These are phyloP conservation scores for Myotis davidii DNA, from an alignment of 2,113 vertebrate species.

Conservation along the genomic window DNA sequence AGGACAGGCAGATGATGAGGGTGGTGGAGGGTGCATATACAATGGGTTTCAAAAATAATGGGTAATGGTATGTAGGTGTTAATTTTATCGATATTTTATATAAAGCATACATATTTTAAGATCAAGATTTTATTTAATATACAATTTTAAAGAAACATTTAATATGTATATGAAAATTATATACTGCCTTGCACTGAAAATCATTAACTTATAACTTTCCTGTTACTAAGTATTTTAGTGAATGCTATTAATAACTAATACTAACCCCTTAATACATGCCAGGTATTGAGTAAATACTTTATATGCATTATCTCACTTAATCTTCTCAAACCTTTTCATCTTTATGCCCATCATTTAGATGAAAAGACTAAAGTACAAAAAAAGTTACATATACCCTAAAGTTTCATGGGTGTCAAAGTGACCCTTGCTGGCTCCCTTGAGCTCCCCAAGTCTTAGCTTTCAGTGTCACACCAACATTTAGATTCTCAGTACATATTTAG, in stretches of 20 bases:
- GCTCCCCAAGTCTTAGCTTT: not conserved
- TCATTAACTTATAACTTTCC: not conserved
- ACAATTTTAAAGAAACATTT: not conserved
- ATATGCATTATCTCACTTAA: not conserved
- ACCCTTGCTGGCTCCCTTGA: not conserved
- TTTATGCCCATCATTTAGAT: not conserved
- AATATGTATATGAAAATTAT: not conserved
- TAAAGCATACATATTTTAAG: not conserved
- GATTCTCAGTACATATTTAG: not conserved
- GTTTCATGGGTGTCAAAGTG: not conserved
- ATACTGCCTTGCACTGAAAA: not conserved
- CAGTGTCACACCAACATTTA: not conserved
- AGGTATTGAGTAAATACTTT: not conserved
- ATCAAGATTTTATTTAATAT: not conserved
- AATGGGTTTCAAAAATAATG: not conserved
- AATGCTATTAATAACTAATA: not conserved
- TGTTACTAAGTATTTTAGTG: not conserved
- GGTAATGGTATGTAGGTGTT: not conserved
- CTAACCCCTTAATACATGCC: not conserved
- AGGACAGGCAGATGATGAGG: not conserved
- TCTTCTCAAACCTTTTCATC: not conserved
- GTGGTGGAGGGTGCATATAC: rapidly evolving
- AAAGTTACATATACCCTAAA: not conserved
- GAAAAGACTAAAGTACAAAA: not conserved
- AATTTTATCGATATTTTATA: not conserved